Conservation (phyloP, 2,113 vertebrate species). For the Antigone vipio region DNA sequence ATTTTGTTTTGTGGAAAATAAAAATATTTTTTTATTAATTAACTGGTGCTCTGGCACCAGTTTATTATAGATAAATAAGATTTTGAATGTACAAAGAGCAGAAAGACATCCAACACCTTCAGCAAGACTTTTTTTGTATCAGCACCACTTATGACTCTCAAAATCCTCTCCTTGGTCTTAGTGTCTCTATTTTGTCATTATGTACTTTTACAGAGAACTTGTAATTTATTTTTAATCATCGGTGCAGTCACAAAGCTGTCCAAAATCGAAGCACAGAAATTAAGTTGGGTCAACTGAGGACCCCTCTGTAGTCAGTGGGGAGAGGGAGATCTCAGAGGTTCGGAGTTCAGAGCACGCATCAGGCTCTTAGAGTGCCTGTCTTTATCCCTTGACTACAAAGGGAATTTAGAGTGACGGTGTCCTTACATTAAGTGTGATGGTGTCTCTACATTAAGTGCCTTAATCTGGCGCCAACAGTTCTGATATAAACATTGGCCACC, state of each 20-base stretch:
- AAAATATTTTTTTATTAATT: not conserved
- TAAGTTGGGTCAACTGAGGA: not conserved
- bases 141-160: not conserved
- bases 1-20: not conserved
- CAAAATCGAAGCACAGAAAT: not conserved
- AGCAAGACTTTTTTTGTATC: not conserved
- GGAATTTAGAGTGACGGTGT: not conserved
- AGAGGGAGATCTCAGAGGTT: not conserved
- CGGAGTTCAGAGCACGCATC: not conserved
- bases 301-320: not conserved
- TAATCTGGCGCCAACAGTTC: not conserved
- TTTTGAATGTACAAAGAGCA: not conserved
- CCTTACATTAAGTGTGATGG: not conserved
- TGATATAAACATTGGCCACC: not conserved
- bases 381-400: not conserved
- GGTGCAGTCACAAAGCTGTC: not conserved
- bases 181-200: not conserved
- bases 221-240: constrained; percentile 44
- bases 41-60: not conserved
- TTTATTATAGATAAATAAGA: not conserved
- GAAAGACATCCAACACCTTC: not conserved
- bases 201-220: constrained; percentile 51
- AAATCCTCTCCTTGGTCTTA: not conserved
- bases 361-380: not conserved
- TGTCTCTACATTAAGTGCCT: not conserved